A percentile compares a stretch with the other conserved stretches of the same genome.
Conservation (phyloP, 2,797 vertebrate genomes). For the Poecile montanus region DNA sequence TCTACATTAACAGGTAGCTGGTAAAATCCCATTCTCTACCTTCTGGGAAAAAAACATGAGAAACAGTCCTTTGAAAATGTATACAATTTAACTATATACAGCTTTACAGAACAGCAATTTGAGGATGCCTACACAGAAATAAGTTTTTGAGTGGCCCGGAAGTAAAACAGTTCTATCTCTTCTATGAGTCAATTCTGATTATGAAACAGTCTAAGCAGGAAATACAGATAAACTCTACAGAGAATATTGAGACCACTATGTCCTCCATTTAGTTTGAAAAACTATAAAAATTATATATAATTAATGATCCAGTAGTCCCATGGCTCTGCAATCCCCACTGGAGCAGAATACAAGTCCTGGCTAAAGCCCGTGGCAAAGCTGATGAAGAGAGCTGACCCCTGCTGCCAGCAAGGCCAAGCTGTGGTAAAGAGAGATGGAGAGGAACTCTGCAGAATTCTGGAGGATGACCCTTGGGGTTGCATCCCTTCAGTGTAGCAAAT, state of each 20-base stretch:
- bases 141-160: not conserved
- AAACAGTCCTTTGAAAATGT: not conserved
- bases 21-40: not conserved
- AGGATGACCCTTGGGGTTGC: not conserved
- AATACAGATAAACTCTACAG: not conserved
- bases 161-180: not conserved
- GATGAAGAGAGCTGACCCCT: not conserved
- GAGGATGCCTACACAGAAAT: not conserved
- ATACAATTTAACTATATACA: not conserved
- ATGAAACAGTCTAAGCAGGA: not conserved
- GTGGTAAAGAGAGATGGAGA: not conserved
- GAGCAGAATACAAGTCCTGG: not conserved
- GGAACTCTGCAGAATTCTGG: not conserved
- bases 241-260: not conserved
- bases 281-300: not conserved
- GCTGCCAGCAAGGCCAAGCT: not conserved
- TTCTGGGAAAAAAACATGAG: not conserved
- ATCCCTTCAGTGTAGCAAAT: not conserved
- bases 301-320: not conserved
- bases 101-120: not conserved
- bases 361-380: not conserved
- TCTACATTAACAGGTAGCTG: not conserved
- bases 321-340: not conserved
- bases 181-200: not conserved
- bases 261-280: not conserved